Evolutionary conservation across 2,888 invertebrate species (phyloP), one percentile per base, ranked within the genome.

Genomic region (Macrostomum cliftonense): DNA sequence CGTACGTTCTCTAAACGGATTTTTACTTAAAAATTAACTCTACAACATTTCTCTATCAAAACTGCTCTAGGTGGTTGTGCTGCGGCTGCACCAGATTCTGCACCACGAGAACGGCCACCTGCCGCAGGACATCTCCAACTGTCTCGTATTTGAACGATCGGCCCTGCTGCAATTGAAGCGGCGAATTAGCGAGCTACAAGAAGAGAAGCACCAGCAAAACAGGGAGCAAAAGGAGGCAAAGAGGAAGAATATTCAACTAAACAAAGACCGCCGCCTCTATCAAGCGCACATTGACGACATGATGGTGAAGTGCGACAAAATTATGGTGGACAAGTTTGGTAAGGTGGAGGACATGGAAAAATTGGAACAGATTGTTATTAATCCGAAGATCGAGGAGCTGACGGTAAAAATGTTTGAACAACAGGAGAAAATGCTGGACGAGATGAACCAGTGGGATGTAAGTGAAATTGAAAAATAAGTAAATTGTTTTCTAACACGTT

Each of bases 291-390:
- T 68, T 28, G 43, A 47, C 2, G 59, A 61, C 49, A 61, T 67
- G 61, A 62, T 67, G 40, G 60, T 60, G 39, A 58, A 59, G 21
- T 68, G 68, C 52, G 61, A 67, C 48, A 56, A 60, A 51, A 62
- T 65, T 64, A 70, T 70, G 68, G 50, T 63, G 14, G 61, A 59
- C 44, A 70, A 70, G 57, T 70, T 68, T 57, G 69, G 68, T 1
- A 55, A 61, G 14, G 57, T 65, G 17, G 65, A 68, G 2, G 64
- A 69, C 55, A 55, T 70, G 39, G 69, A 70, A 56, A 64, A 63
- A 50, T 56, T 70, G 20, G 70, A 70, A 53, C 62, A 63, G 2
- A 63, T 68, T 16, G 67, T 66, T 2, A 66, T 68, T 2, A 69
- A 70, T 56, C 54, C 65, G 42, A 57, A 60, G 50, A 63, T 67